Evolutionary conservation across 1,140 invertebrate genomes (phyloP).

Genomic region (Hyposmocoma kahamanoa): DNA sequence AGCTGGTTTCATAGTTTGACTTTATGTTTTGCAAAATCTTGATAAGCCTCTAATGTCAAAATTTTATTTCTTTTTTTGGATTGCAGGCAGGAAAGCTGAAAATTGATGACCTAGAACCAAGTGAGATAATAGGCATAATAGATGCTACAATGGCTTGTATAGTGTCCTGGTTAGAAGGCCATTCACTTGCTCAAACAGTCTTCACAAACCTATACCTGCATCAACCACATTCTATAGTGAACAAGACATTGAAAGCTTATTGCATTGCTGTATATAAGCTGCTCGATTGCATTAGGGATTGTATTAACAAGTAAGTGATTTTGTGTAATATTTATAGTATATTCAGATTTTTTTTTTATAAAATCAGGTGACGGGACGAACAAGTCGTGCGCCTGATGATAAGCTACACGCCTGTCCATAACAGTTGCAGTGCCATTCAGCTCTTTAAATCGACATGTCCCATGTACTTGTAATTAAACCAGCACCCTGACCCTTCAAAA

Average conservation of each 20-base stretch:
- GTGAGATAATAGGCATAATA: constrained; percentile 90
- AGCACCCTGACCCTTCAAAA: too few species aligned
- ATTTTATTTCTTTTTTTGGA: too few species aligned
- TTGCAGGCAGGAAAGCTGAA: constrained; percentile 85
- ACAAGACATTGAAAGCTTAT: constrained; percentile 89
- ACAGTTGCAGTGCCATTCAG: too few species aligned
- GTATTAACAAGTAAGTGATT: constrained; percentile 83
- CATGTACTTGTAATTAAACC: too few species aligned
- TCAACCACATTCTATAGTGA: constrained; percentile 89
- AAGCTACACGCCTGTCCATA: too few species aligned
- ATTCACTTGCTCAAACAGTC: constrained; percentile 96
- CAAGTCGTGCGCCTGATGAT: too few species aligned
- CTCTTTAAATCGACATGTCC: too few species aligned
- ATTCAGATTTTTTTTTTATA: too few species aligned
- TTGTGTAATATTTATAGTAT: not conserved
- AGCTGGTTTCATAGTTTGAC: too few species aligned
- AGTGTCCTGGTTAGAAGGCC: constrained; percentile 95
- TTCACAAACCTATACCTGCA: constrained; percentile 98
- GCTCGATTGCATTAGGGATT: constrained; percentile 92
- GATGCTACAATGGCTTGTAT: constrained; percentile 94
- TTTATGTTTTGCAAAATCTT: too few species aligned
- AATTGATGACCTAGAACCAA: constrained; percentile 81
- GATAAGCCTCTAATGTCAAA: too few species aligned
- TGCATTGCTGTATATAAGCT: constrained; percentile 92
- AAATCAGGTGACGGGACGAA: too few species aligned